Base-by-base conservation (phyloP, 2,113 vertebrate genomes). In the Lichenostomus cassidix region DNA sequence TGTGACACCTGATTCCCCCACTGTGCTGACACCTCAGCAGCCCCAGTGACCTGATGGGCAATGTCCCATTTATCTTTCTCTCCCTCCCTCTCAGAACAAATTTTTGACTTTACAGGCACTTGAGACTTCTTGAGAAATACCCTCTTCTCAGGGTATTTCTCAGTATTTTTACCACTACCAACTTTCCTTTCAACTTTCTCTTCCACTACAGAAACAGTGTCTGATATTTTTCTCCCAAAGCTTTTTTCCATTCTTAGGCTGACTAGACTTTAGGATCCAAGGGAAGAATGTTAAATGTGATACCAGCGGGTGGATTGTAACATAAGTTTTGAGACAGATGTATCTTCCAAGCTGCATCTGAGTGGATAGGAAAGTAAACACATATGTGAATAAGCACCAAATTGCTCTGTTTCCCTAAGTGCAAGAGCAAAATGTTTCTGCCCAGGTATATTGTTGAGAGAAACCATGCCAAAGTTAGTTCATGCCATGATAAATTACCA, bases 71-170 rank as follows among this genome's bases (percentile, higher is more conserved):
- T 20, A 22, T 44, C 78, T 74, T 71, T 93, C 28, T 50, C 7
- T 63, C 15, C 7, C 9, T 84, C 42, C n/a, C 74, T 86, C 70
- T 85, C 33, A 25, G 23, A 87, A 53, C 1, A 68, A 35, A 35
- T 29, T 42, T 41, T 59, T 76, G 17, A 42, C 29, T 83, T 88
- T 60, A 28, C 28, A 37, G 23, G 15, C 52, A 12, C 21, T 75
- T 0, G 0, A 55, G 27, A 11, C 7, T 47, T 68, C 3, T n/a
- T n/a, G n/a, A n/a, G n/a, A n/a, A n/a, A n/a, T n/a, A n/a, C 3
- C 3, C 4, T 7, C 25, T 91, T 77, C 29, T 23, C 29, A 73
- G 11, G 15, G 5, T 76, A 39, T 83, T 86, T 76, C 13, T 88
- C 24, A 33, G 9, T 29, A 31, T 55, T 94, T 84, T 87, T 92